Percentiles rank a stretch among this genome's conserved stretches.
Evolutionary conservation across 2,797 vertebrate species (phyloP).

Genomic region (Microcaecilia unicolor): DNA sequence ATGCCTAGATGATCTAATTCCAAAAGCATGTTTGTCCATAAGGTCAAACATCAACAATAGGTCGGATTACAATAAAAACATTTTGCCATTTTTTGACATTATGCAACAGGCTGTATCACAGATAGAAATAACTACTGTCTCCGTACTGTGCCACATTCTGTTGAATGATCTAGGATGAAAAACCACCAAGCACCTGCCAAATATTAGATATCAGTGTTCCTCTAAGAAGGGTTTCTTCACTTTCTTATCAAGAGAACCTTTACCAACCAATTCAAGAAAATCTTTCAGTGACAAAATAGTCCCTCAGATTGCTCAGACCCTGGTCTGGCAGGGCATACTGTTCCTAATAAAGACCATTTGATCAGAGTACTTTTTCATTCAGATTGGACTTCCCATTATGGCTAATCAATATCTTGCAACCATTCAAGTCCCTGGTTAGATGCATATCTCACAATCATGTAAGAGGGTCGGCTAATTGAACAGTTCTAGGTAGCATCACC

Average conservation of each 20-base stretch:
- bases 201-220: constrained; percentile 62
- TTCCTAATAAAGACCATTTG: constrained; percentile 80
- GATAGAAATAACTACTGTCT: no score
- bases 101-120: no score
- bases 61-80: no score
- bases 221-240: constrained; percentile 82
- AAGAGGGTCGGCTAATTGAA: constrained; percentile 86
- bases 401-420: constrained; percentile 90
- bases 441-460: constrained; percentile 52
- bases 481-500: constrained; percentile 77
- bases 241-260: constrained; percentile 62
- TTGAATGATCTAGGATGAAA: no score
- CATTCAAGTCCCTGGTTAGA: constrained; percentile 66
- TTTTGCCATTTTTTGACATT: no score
- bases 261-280: constrained; percentile 54
- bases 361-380: constrained; percentile 80
- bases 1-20: no score
- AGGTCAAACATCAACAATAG: no score
- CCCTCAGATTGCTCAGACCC: constrained; percentile 70
- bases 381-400: constrained; percentile 89
- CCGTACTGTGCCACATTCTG: no score
- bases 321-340: constrained; percentile 69
- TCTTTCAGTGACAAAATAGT: constrained; percentile 54
- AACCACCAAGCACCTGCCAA: constrained; percentile 88
- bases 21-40: no score